Conservation (phyloP, 2,113 vertebrate species). For the Siphamia tubifer region DNA sequence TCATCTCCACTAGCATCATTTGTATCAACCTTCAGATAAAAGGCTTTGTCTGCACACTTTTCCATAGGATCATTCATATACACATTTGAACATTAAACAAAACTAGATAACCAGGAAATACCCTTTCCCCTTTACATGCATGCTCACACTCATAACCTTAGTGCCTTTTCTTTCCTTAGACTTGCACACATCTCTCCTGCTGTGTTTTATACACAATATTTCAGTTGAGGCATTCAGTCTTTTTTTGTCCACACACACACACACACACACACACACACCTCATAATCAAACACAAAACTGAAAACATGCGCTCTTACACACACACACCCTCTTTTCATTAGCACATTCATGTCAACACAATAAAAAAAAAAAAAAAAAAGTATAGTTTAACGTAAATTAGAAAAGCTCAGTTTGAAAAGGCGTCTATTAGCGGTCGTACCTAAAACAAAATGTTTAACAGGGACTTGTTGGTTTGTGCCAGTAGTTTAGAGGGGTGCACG, state of each 20-base stretch:
- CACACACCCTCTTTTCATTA: constrained; percentile 42
- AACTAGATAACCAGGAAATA: constrained; percentile 24
- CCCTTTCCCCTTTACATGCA: constrained; percentile 18
- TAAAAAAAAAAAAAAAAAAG: constrained; percentile 62
- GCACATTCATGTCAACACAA: constrained; percentile 44
- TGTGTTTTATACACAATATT: constrained; percentile 20
- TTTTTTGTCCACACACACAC: background rate
- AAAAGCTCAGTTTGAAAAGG: constrained; percentile 66
- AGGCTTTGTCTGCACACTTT: constrained; percentile 56
- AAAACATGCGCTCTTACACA: constrained; percentile 5
- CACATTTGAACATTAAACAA: constrained; percentile 46
- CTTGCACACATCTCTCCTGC: background rate
- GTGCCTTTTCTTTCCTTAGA: constrained; percentile 49
- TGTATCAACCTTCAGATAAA: constrained; percentile 49
- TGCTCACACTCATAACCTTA: constrained; percentile 49
- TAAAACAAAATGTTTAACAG: constrained; percentile 45
- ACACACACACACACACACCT: background rate
- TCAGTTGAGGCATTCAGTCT: constrained; percentile 41
- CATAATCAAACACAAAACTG: constrained; percentile 11
- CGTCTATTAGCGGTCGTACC: constrained; percentile 80
- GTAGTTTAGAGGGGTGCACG: constrained; percentile 60
- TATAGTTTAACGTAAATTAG: constrained; percentile 68
- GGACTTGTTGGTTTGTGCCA: constrained; percentile 69
- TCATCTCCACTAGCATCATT: background rate
- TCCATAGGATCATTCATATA: constrained; percentile 40